Base-by-base conservation (phyloP, 1,140 invertebrate genomes). In the Hypothenemus hampei region DNA sequence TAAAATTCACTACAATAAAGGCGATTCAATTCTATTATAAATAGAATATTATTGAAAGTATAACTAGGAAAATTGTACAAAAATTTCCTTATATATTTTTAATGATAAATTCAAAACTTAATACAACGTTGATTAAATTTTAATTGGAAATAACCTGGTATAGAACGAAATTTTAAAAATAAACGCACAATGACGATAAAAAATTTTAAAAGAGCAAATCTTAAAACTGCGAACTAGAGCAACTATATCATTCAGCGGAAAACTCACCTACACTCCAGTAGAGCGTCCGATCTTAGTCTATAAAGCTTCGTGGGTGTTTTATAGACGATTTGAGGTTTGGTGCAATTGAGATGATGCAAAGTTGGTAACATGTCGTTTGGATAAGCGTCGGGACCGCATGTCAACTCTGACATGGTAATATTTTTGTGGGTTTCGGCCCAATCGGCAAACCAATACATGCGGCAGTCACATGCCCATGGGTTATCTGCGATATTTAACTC, bases 391-490 rank as follows among this genome's bases (percentile, higher is more conserved):
- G 70, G 68, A 18, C 77, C 78, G 60, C 85, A 87, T 23, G 75
- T 81, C 13, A 87, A 64, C 8, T 80, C 78, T 4, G 78, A 78
- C 53, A 78, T 73, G 3, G 78, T 72, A 23, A 80, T 72, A 20
- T 78, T 67, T 49, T 50, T 59, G 18, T 70, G 64, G 31, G 63
- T 64, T 21, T 81, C 75, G 8, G 80, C 73, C 84, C 86, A 90
- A 10, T 75, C 67, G 1, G 79, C 75, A 47, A 94, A 83, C 92
- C 92, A 96, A 39, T 82, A 82, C 78, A 92, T 84, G n/a, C 84
- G 78, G 68, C 93, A 96, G 68, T 93, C 87, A 75, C 93, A 97
- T 4, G 81, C 78, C 80, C 89, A 89, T 1, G 81, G 81, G 70
- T 95, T 96, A 21, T 82, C 80, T 11, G 79, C 70, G 20, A 94